A percentile compares a stretch with the other conserved stretches of the same genome.
phyloP scores from a whole-genome alignment of 2,113 vertebrate genomes.

The Odontophorus gujanensis region DNA sequence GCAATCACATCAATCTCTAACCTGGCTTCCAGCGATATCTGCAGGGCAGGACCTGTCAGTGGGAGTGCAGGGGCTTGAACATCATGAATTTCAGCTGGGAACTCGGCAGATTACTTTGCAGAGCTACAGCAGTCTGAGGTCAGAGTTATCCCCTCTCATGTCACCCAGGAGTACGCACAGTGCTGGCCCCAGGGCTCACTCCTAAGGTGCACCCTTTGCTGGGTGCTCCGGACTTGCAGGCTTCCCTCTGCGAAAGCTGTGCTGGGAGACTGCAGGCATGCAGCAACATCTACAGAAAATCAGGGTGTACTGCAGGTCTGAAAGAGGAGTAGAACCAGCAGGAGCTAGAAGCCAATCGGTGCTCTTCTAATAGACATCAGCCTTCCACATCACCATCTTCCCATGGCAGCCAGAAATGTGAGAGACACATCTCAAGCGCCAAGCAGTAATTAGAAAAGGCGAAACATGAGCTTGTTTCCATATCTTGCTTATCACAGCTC shows the following conservation, averaged over 20 bases:
- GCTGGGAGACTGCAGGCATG: constrained; percentile 46
- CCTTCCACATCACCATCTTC: constrained; percentile 71
- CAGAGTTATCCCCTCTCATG: background rate
- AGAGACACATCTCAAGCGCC: constrained; percentile 60
- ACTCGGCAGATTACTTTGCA: background rate
- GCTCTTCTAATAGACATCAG: constrained; percentile 57
- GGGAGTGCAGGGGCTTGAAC: background rate
- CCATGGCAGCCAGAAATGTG: constrained; percentile 64
- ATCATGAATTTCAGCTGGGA: background rate
- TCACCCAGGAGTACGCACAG: accelerated
- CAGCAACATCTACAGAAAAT: constrained; percentile 76
- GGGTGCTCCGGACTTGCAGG: background rate
- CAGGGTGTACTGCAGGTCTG: constrained; percentile 58
- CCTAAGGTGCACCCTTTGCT: background rate
- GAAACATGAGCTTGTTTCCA: constrained; percentile 36
- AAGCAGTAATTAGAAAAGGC: constrained; percentile 70
- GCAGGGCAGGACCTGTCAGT: background rate
- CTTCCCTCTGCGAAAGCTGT: background rate
- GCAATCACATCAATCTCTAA: background rate
- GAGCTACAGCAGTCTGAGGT: background rate
- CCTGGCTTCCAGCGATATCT: background rate
- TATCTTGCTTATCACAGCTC: constrained; percentile 43
- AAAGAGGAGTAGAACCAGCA: constrained; percentile 23
- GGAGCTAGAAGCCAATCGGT: background rate
- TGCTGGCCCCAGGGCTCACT: background rate